phyloP scores from a whole-genome alignment of 2,797 vertebrate genomes.

The Alfaro cultratus region DNA sequence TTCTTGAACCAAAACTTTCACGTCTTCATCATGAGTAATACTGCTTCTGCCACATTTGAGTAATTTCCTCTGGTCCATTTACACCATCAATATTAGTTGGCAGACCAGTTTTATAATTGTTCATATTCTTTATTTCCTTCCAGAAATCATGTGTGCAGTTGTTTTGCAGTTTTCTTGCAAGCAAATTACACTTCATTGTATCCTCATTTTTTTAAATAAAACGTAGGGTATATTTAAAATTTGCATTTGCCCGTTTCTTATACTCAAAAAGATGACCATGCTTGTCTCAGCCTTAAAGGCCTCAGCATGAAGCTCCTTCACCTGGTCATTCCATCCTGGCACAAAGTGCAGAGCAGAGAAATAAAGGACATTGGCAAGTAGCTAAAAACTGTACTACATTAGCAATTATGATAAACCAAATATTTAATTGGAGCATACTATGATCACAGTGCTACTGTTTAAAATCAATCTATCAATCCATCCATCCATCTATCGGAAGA shows the following conservation, averaged over 20 bases:
- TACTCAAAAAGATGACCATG: background rate
- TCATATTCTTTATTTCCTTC: background rate
- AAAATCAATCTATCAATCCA: too few species aligned
- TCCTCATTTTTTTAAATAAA: background rate
- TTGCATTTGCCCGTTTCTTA: background rate
- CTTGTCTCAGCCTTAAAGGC: background rate
- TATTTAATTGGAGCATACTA: too few species aligned
- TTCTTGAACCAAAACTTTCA: background rate
- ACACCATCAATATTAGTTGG: background rate
- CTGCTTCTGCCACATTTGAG: background rate
- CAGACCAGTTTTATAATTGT: background rate
- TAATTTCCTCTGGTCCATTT: background rate
- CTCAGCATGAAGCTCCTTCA: background rate
- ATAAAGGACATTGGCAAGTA: too few species aligned
- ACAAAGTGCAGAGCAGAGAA: too few species aligned
- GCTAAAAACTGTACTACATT: too few species aligned
- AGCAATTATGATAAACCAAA: too few species aligned
- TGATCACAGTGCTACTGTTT: too few species aligned
- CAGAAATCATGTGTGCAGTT: background rate
- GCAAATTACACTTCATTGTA: background rate
- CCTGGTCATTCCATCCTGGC: background rate
- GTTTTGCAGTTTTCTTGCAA: background rate
- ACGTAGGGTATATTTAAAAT: background rate
- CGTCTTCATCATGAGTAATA: too few species aligned
- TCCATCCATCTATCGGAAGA: too few species aligned